Evolutionary conservation across 1,140 invertebrate species (phyloP).

Genomic region (Acromyrmex heyeri): DNA sequence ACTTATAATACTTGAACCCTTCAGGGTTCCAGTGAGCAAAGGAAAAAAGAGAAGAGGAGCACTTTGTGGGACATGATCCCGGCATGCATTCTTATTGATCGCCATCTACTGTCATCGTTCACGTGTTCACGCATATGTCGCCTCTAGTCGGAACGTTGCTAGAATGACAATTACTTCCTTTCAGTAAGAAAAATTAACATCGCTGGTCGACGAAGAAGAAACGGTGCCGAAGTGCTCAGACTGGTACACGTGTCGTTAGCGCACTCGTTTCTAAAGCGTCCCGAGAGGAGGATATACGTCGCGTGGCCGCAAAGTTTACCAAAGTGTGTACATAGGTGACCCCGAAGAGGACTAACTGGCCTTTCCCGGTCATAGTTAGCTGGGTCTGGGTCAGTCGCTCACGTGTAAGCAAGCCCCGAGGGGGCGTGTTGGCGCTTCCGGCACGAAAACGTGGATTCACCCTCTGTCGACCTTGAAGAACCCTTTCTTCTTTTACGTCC

Average conservation of each 20-base stretch:
- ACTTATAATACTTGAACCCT: no score
- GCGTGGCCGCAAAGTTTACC: conserved; percentile 4
- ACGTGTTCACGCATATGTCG: neutral
- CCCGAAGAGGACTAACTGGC: conserved; percentile 4
- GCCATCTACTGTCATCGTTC: neutral
- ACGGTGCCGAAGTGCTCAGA: neutral
- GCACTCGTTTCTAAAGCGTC: neutral
- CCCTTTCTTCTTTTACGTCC: neutral
- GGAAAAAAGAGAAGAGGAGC: no score
- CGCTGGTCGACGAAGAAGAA: neutral
- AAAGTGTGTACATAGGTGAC: conserved; percentile 41
- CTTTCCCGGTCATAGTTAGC: conserved; percentile 11
- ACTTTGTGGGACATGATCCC: no score
- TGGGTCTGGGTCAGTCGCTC: conserved; percentile 51
- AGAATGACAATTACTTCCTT: conserved; percentile 16
- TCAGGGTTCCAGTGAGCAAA: no score
- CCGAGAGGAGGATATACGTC: neutral
- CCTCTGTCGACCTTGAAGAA: neutral
- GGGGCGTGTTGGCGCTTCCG: conserved; percentile 25
- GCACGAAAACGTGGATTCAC: neutral
- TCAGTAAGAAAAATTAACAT: neutral
- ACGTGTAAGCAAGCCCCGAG: neutral
- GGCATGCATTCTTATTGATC: neutral
- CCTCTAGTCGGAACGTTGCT: neutral
- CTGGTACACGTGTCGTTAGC: conserved; percentile 31